These are phyloP conservation scores for Nerophis lumbriciformis DNA, from an alignment of 2,113 vertebrate species.

Conservation along the genomic window DNA sequence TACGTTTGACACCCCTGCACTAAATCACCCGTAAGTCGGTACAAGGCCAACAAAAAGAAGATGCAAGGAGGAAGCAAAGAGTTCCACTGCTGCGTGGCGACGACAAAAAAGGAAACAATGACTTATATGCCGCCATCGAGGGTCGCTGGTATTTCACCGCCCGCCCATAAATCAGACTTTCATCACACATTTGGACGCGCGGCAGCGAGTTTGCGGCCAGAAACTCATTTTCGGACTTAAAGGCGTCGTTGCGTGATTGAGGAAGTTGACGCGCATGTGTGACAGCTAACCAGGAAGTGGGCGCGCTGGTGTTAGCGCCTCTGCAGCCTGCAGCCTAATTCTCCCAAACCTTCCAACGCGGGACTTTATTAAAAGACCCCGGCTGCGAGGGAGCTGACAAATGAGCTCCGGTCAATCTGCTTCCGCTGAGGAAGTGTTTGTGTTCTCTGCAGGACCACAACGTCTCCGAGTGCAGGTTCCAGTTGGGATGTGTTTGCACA, in stretches of 20 bases:
- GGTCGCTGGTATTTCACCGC: slow-evolving; percentile 69
- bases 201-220: slow-evolving; percentile 43
- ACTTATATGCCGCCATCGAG: neutral
- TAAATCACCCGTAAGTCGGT: no score
- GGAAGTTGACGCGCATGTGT: slow-evolving; percentile 55
- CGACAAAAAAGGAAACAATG: slow-evolving; percentile 56
- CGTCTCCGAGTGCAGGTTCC: slow-evolving; percentile 26
- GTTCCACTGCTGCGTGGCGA: slow-evolving; percentile 10
- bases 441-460: slow-evolving; percentile 62
- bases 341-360: slow-evolving; percentile 37
- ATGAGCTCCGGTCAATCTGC: slow-evolving; percentile 60
- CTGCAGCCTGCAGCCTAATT: slow-evolving; percentile 41
- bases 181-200: slow-evolving; percentile 44
- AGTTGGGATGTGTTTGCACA: neutral
- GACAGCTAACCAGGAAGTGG: slow-evolving; percentile 56
- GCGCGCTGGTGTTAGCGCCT: slow-evolving; percentile 55
- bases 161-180: slow-evolving; percentile 53
- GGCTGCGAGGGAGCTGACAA: slow-evolving; percentile 57
- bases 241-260: slow-evolving; percentile 60
- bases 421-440: slow-evolving; percentile 33
- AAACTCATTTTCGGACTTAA: slow-evolving; percentile 70
- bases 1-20: no score
- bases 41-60: neutral
- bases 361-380: slow-evolving; percentile 67
- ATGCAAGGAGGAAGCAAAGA: slow-evolving; percentile 46